Evolutionary conservation across 1,140 invertebrate genomes (phyloP).

Genomic region (Anastrepha ludens): DNA sequence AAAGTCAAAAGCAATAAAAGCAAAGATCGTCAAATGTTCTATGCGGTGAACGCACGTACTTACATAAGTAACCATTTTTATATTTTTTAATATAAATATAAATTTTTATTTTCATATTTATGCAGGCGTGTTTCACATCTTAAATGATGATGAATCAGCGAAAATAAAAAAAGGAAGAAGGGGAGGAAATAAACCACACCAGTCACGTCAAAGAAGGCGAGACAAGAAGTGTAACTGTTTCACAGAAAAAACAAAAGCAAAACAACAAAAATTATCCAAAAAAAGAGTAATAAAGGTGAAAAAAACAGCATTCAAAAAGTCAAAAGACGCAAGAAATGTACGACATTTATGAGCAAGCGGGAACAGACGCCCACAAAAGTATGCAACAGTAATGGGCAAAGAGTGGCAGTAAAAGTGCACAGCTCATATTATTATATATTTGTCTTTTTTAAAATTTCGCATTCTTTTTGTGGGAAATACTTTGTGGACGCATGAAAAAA

Average conservation of each 20-base stretch:
- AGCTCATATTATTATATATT: slow-evolving; percentile 28
- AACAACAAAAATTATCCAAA: background rate
- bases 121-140: background rate
- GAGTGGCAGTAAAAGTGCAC: slow-evolving; percentile 55
- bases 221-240: background rate
- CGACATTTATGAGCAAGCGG: background rate
- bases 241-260: background rate
- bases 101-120: slow-evolving; percentile 1
- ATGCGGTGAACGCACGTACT: background rate
- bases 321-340: background rate
- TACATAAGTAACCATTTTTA: slow-evolving; percentile 20
- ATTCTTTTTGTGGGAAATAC: background rate
- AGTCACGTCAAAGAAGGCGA: background rate
- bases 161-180: background rate
- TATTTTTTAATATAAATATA: background rate
- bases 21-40: background rate
- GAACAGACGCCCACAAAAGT: slow-evolving; percentile 46
- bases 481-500: background rate
- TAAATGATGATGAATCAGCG: slow-evolving; percentile 5
- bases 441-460: background rate
- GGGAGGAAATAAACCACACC: background rate
- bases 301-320: background rate
- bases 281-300: background rate
- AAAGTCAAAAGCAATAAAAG: slow-evolving; percentile 10
- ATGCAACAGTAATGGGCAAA: slow-evolving; percentile 54